Percentiles rank a stretch among this genome's conserved stretches.
Evolutionary conservation across 1,140 invertebrate genomes (phyloP).

Genomic region (Arion vulgaris): DNA sequence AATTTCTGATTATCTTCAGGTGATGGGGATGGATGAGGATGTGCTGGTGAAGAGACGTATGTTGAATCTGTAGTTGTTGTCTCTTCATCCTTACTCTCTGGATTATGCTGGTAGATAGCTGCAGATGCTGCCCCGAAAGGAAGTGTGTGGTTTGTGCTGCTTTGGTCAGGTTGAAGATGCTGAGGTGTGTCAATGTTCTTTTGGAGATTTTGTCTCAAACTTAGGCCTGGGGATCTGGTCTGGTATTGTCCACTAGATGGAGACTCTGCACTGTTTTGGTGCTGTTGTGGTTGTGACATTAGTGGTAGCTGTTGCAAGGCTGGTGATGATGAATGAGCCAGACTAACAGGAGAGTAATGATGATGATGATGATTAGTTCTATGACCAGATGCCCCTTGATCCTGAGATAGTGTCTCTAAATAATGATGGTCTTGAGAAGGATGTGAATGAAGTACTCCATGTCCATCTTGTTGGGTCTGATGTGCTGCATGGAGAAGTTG

Average conservation of each 20-base stretch:
- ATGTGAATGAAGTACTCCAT: not conserved
- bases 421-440: not conserved
- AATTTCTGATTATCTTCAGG: conserved; percentile 37
- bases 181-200: not conserved
- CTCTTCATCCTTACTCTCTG: not conserved
- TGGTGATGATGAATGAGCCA: conserved; percentile 2
- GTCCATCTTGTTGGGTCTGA: not conserved
- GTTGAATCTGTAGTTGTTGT: not conserved
- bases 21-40: conserved; percentile 19
- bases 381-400: conserved; percentile 34
- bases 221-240: not conserved
- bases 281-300: conserved; percentile 21
- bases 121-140: not conserved
- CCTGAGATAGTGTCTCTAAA: conserved; percentile 17
- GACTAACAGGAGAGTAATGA: conserved; percentile 22
- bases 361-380: conserved; percentile 36
- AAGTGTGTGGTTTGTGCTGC: not conserved
- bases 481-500: no score
- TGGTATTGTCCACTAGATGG: conserved; percentile 28
- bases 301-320: conserved; percentile 1
- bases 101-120: conserved; percentile 3
- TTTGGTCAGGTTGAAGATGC: not conserved
- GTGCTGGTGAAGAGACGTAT: conserved; percentile 26
- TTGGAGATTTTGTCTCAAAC: not conserved
- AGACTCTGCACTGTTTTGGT: not conserved